Evolutionary conservation across 2,888 invertebrate genomes (phyloP), one percentile per base, ranked within the genome.

Genomic region (Mesorhabditis spiculigera): DNA sequence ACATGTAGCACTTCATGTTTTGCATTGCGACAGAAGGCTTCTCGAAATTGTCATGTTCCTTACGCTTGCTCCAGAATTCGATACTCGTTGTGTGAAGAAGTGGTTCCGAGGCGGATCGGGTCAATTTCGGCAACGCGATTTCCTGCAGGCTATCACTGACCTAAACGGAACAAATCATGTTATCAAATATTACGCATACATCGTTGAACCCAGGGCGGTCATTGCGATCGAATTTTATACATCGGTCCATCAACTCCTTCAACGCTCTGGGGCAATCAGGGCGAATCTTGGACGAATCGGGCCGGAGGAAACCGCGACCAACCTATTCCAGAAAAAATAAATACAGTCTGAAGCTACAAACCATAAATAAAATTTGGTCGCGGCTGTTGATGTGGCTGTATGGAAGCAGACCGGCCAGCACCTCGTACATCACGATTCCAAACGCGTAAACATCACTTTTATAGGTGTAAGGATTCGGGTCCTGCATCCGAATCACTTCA

Each of bases 381-480:
- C 94, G 95, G 87, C 95, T 95, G 87, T 93, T 95, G 77, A 95
- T 92, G 68, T 84, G 72, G 28, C 86, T 81, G 76, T 98, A 98
- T 0, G 98, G 98, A 86, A 98, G 89, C 86, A 92, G 92, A 71
- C 93, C 92, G 43, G 95, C 91, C 84, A 95, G 89, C 82, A 98
- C 90, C 88, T 99, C 98, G 88, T 93, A 99, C 85, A 97, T 90
- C 75, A 96, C 97, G 81, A 99, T 92, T 66, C 98, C 98, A 88
- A 94, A 99, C 45, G 97, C 95, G 88, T 99, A 99, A 68, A 98
- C 96, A 88, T 99, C 98, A n/a, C 95, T 95, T 86, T 94, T 93
- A 88, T 93, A 95, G 82, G 95, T 95, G 89, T 97, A 97, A 0
- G 96, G 96, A 88, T 93, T 93, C 5, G 75, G 69, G 58, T 83